A percentile compares a stretch with the other conserved stretches of the same genome.
Conservation (phyloP, 2,888 invertebrate species). For the Habroteleia sp. region DNA sequence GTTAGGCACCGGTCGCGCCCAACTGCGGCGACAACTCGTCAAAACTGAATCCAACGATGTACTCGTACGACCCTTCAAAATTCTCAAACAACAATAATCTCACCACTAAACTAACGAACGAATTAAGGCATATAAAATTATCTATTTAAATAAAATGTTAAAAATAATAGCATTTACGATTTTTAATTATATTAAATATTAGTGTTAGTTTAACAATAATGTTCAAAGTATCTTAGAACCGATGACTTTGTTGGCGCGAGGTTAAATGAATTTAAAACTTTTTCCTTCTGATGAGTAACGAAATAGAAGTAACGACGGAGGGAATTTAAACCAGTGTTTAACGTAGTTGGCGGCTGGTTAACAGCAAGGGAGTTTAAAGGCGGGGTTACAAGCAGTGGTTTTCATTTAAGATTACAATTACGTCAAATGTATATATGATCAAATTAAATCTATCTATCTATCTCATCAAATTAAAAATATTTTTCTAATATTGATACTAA, state of each 20-base stretch:
- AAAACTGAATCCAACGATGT: slow-evolving; percentile 74
- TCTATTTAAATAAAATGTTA: too few species aligned
- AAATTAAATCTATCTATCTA: too few species aligned
- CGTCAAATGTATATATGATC: too few species aligned
- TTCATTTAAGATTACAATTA: slow-evolving; percentile 60
- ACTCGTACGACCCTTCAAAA: slow-evolving; percentile 65
- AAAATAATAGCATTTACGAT: too few species aligned
- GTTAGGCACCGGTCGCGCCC: slow-evolving; percentile 73
- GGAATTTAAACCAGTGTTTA: slow-evolving; percentile 77
- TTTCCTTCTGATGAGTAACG: slow-evolving; percentile 55
- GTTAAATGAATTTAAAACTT: slow-evolving; percentile 56
- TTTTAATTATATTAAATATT: too few species aligned
- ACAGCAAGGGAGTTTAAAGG: slow-evolving; percentile 67
- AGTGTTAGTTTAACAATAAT: slow-evolving; percentile 12
- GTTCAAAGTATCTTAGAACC: slow-evolving; percentile 24
- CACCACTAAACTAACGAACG: slow-evolving; percentile 51
- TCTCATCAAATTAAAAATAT: too few species aligned
- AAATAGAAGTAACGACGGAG: slow-evolving; percentile 65
- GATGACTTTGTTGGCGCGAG: slow-evolving; percentile 44
- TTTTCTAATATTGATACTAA: too few species aligned
- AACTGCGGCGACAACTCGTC: slow-evolving; percentile 74
- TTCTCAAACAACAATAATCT: slow-evolving; percentile 52
- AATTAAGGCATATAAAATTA: slow-evolving; percentile 25
- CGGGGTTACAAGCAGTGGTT: slow-evolving; percentile 69
- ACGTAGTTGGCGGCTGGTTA: slow-evolving; percentile 77